A percentile compares a stretch with the other conserved stretches of the same genome.
Conservation (phyloP, 2,888 invertebrate genomes). For the Eristalinus sepulchralis region DNA sequence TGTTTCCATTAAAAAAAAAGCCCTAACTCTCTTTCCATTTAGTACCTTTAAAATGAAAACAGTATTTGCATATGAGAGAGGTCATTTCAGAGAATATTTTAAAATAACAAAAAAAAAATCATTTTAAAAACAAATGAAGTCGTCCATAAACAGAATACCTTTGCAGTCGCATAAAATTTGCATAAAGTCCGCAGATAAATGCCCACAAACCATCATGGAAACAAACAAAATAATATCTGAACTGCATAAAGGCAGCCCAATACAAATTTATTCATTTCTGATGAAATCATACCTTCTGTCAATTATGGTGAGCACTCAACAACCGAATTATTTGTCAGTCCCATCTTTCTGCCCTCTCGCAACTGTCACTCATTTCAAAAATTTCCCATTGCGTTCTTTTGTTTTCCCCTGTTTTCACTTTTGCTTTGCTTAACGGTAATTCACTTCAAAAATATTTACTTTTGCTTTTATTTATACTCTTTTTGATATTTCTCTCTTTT, state of each 20-base stretch:
- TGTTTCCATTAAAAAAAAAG: too few relatives aligned
- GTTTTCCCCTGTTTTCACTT: neutral
- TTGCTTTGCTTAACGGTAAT: neutral
- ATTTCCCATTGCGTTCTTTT: neutral
- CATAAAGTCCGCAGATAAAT: neutral
- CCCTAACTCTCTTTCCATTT: too few relatives aligned
- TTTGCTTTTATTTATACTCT: neutral
- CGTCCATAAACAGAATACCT: too few relatives aligned
- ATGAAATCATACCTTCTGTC: neutral
- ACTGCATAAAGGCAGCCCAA: neutral
- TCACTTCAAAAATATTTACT: neutral
- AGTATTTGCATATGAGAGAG: too few relatives aligned
- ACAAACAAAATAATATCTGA: neutral
- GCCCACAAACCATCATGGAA: neutral
- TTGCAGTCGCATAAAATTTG: neutral
- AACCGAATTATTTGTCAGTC: neutral
- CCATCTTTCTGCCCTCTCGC: neutral
- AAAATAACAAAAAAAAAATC: too few relatives aligned
- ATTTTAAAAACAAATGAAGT: too few relatives aligned
- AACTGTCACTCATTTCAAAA: neutral
- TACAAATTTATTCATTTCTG: neutral
- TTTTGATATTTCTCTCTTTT: conserved; percentile 18
- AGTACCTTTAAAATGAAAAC: too few relatives aligned
- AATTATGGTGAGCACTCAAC: neutral
- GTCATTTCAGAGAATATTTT: too few relatives aligned